Base-by-base conservation (phyloP, 2,888 invertebrate genomes). In the Dendrolimus pini region DNA sequence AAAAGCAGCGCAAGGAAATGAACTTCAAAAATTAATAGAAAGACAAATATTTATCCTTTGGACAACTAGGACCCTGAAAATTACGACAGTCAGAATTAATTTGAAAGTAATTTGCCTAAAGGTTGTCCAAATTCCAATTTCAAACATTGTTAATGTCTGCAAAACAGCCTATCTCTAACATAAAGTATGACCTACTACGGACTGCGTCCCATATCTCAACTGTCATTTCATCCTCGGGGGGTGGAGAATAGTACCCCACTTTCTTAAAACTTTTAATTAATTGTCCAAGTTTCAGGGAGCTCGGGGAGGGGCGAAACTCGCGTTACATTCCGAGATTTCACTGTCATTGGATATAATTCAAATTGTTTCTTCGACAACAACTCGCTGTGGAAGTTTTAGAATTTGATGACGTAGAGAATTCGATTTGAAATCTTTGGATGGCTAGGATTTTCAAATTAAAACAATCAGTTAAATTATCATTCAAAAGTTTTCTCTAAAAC, bases 231-330 rank as follows among this genome's bases (percentile, higher is more conserved):
- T 47, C 47, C 47, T 12, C 12, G 47, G 47, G 47, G 47, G 62
- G 59, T 60, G 60, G 63, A 67, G 63, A 66, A 67, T 64, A 59
- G 67, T 70, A 68, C 30, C 30, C 30, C 30, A 30, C 30, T 74
- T 80, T 80, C 80, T 82, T 79, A 79, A 76, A 82, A 82, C 77
- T 82, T 83, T 83, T 82, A 81, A 84, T 84, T 83, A 84, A 84
- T 83, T 78, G 80, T 72, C 73, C 68, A 78, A 84, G 80, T 84
- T 82, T 55, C 60, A 65, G 66, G 67, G 67, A 62, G 68, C 63
- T 66, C 67, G 63, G 65, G 68, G 68, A 64, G 70, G 67, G 61
- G 62, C 59, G 47, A 56, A 63, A 74, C 70, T 75, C 69, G 67
- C 74, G 72, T 77, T 72, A 76, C 74, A 72, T 74, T 75, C 68